Base-by-base conservation (phyloP, 1,140 invertebrate genomes). In the Ceratoteleas bidentatus region DNA sequence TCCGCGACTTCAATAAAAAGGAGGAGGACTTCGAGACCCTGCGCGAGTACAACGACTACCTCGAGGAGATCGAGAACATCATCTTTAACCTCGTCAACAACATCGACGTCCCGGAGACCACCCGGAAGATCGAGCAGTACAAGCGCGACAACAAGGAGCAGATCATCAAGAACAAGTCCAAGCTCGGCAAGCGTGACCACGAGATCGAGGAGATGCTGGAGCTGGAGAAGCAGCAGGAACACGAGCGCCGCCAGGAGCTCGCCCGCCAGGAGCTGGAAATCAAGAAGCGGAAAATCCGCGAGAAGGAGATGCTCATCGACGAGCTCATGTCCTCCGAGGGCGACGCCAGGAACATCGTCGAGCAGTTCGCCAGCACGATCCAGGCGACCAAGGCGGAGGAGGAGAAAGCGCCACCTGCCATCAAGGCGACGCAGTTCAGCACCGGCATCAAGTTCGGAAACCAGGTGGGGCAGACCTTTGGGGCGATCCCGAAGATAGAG, bases 81-180 rank as follows among this genome's bases (percentile, higher is more conserved):
- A 95, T 99, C 81, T 99, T 94, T 87, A 99, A 99, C 92, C 91
- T 99, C 81, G 94, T 94, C 0, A 97, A 99, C 91, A 96, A 98
- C 87, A 96, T 98, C 68, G 97, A 99, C 90, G 92, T 98, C 13
- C 93, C 97, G 40, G 95, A 95, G 78, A 99, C 97, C 0, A 98
- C 98, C 88, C 96, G 96, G 87, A 95, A 93, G 87, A 98, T 99
- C 82, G 97, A 99, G 85, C 95, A 96, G 74, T 99, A 99, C 90
- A 98, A 98, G 89, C 96, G 95, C 76, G 97, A 98, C 80, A 98
- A 99, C 89, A 96, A 95, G 78, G 98, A 99, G 47, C 89, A 95
- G 58, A 99, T 99, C 72, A 92, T 95, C 81, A 97, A 96, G 85
- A 99, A 97, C 88, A 96, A 96, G 89, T 93, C 93, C 0, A 94